Conservation (phyloP, 2,797 vertebrate species). For the Anas georgica region DNA sequence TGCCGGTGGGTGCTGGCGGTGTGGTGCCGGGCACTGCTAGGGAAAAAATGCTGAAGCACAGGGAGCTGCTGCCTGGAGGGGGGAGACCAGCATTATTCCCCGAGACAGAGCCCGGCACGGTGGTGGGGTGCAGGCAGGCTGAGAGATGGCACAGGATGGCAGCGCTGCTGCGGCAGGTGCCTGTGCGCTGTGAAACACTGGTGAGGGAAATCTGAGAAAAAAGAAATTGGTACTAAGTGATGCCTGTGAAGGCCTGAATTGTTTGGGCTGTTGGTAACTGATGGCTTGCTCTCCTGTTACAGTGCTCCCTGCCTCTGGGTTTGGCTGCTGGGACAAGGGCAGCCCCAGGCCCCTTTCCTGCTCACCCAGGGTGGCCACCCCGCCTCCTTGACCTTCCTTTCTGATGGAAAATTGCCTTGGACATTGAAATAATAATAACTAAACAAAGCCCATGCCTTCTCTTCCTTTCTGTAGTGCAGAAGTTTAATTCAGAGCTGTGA, state of each 20-base stretch:
- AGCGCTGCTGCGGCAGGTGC: too few species aligned
- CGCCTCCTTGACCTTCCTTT: fast-evolving
- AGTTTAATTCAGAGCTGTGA: not conserved
- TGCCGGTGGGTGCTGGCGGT: not conserved
- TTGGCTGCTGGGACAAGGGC: not conserved
- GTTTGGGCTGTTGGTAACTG: fast-evolving
- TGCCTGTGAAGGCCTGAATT: fast-evolving
- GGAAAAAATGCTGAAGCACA: not conserved
- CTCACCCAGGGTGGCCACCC: not conserved
- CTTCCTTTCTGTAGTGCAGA: not conserved
- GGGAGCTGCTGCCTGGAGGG: not conserved
- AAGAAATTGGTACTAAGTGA: fast-evolving
- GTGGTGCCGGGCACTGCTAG: not conserved
- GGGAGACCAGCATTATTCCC: conserved; percentile 16
- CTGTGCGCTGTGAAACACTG: not conserved
- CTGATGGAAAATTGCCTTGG: not conserved
- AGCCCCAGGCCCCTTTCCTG: fast-evolving
- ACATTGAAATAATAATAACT: not conserved
- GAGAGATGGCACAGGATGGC: too few species aligned
- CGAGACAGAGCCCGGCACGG: too few species aligned
- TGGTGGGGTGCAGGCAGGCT: too few species aligned
- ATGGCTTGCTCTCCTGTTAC: fast-evolving
- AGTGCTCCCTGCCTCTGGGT: fast-evolving
- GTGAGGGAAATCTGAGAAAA: fast-evolving
- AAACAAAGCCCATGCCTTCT: fast-evolving